Conservation (phyloP, 2,113 vertebrate genomes). For the Camelus bactrianus region DNA sequence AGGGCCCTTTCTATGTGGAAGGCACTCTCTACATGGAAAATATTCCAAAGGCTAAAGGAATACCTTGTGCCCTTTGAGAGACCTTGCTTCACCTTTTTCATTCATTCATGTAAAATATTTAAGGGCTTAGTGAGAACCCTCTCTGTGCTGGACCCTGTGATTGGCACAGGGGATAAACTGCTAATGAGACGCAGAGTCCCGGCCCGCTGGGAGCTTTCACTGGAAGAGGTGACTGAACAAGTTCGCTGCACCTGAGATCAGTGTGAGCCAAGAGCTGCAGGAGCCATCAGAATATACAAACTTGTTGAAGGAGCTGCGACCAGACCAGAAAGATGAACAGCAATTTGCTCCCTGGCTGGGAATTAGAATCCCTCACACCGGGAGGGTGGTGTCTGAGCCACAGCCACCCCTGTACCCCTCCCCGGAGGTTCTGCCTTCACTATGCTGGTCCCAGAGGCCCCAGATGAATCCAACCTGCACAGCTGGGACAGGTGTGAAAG, state of each 20-base stretch:
- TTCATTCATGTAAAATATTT: not conserved
- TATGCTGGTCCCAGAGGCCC: not conserved
- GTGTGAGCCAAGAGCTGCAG: not conserved
- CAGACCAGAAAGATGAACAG: not conserved
- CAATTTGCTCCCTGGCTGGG: not conserved
- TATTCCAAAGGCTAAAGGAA: not conserved
- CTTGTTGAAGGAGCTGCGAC: not conserved
- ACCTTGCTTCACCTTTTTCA: not conserved
- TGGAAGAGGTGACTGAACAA: not conserved
- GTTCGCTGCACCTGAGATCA: not conserved
- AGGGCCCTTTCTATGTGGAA: not conserved
- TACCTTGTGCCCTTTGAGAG: not conserved
- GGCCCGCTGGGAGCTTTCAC: not conserved
- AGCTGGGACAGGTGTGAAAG: rapidly evolving
- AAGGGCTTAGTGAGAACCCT: not conserved
- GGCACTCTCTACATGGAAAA: not conserved
- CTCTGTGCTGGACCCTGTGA: not conserved
- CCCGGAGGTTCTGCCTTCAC: not conserved
- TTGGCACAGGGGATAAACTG: not conserved
- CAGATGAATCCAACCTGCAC: not conserved
- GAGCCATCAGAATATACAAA: not conserved
- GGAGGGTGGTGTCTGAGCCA: not conserved
- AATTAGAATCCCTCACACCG: no score
- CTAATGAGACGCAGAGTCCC: not conserved
- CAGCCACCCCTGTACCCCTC: rapidly evolving